Evolutionary conservation across 2,113 vertebrate genomes (phyloP), one percentile per base, ranked within the genome.

Genomic region (Blennius ocellaris): DNA sequence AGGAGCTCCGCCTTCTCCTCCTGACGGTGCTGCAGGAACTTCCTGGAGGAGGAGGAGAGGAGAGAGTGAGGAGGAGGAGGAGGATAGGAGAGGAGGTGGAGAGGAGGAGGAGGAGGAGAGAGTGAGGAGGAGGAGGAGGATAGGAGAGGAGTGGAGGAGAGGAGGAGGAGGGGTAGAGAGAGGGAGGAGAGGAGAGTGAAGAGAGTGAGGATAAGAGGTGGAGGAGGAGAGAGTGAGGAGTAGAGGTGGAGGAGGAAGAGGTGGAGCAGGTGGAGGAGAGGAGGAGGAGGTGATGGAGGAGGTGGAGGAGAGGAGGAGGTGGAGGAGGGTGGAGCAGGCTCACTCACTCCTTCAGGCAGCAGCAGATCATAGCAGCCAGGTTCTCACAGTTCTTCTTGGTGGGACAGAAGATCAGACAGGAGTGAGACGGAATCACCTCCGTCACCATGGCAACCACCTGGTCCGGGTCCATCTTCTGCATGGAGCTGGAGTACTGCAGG

Each of bases 311-410:
- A 6, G 21, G 21, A 30, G 21, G 21, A 30, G 21, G 21, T 30
- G 21, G 4, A 30, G 21, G 45, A 6, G n/a, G 11, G 5, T n/a
- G 45, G 5, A 48, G 45, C 7, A 48, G 41, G 2, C 6, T 4
- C 11, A 88, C 96, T 83, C 94, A 99, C 98, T 95, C 94, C 53
- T 91, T 96, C 65, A 99, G 94, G 76, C 95, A 96, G 73, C 92
- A 99, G 94, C 96, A 97, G 85, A 99, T 95, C 97, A 99, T 97
- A n/a, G 75, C 92, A 17, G 94, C 96, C 30, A 99, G 95, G 6
- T 99, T 99, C 93, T 99, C 98, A 89, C 97, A 99, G 83, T 96
- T 99, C 91, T 97, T 99, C 92, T 99, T 99, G 61, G 96, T 98
- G 30, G 97, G 95, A 76, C 97, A 99, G 92, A 99, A 99, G 21